Conservation (phyloP, 2,888 invertebrate genomes). For the Trileptium ribeirensis region DNA sequence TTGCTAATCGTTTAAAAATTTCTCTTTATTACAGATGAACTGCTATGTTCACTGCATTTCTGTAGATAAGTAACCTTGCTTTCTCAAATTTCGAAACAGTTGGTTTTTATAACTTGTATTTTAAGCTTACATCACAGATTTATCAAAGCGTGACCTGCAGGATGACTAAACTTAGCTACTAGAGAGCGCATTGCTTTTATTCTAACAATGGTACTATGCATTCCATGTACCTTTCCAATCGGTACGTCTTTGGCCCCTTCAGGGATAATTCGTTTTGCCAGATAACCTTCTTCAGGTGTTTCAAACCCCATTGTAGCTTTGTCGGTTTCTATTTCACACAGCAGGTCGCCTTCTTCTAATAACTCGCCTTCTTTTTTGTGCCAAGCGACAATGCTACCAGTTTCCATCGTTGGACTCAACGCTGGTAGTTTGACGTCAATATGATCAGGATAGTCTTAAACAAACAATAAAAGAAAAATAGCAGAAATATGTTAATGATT, state of each 20-base stretch:
- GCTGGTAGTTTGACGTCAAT: conserved; percentile 66
- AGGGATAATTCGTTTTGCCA: conserved; percentile 83
- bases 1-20: no score
- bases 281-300: conserved; percentile 92
- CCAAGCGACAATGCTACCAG: conserved; percentile 93
- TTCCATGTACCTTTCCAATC: conserved; percentile 66
- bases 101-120: background rate
- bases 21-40: no score
- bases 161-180: no score
- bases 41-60: no score
- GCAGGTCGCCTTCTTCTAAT: conserved; percentile 86
- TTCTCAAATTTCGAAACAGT: no score
- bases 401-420: conserved; percentile 93
- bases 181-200: no score
- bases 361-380: conserved; percentile 69
- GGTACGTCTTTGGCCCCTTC: conserved; percentile 87
- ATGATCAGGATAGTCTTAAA: conserved; percentile 43
- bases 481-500: no score
- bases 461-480: no score
- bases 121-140: no score
- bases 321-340: conserved; percentile 99
- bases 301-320: conserved; percentile 99
- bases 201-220: background rate
- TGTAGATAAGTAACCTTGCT: no score
- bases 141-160: no score